A percentile compares a stretch with the other conserved stretches of the same genome.
phyloP scores from a whole-genome alignment of 1,140 invertebrate genomes.

The Lordiphosa stackelbergi region DNA sequence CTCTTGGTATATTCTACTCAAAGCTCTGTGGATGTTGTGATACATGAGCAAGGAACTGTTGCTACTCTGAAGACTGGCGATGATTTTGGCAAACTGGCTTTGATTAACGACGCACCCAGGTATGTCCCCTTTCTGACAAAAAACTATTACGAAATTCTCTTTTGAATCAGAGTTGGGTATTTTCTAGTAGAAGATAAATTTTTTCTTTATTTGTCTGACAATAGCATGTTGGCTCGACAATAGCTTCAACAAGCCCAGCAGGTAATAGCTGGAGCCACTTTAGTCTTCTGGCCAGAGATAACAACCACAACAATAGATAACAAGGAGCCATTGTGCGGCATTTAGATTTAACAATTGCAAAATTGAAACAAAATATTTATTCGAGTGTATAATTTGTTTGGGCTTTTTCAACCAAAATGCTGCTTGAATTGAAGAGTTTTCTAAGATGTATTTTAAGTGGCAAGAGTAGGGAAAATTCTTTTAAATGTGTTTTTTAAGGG shows the following conservation, averaged over 20 bases:
- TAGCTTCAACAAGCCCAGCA: conserved; percentile 9
- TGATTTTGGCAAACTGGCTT: conserved; percentile 92
- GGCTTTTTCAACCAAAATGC: too few relatives aligned
- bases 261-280: conserved; percentile 37
- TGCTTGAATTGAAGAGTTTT: too few relatives aligned
- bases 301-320: conserved; percentile 28
- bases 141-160: too few relatives aligned
- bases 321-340: conserved; percentile 36
- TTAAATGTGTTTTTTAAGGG: too few relatives aligned
- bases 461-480: too few relatives aligned
- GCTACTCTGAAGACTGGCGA: conserved; percentile 90
- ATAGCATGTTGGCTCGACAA: conserved; percentile 28
- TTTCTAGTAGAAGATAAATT: conserved; percentile 2
- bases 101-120: conserved; percentile 92
- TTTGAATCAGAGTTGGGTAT: too few relatives aligned
- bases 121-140: conserved; percentile 63
- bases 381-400: not conserved
- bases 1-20: conserved; percentile 92
- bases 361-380: conserved; percentile 59
- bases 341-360: conserved; percentile 49
- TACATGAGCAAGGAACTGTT: conserved; percentile 91
- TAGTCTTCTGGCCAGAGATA: conserved; percentile 26
- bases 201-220: not conserved
- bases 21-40: conserved; percentile 91
- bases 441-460: too few relatives aligned